phyloP scores from a whole-genome alignment of 2,113 vertebrate species.

The Abramis brama region DNA sequence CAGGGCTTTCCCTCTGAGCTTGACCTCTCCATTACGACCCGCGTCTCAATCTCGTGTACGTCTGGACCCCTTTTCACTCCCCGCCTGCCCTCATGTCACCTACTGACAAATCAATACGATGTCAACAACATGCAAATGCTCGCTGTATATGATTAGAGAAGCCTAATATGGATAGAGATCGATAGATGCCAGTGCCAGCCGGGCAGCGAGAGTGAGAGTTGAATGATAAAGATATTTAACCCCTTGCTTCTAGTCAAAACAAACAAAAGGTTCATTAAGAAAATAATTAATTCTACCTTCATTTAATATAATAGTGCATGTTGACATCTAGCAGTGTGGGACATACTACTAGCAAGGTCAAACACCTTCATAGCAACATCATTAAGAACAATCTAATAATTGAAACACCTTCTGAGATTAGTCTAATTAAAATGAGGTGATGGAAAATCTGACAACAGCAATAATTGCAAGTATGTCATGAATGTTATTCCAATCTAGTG shows the following conservation, averaged over 20 bases:
- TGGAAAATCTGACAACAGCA: background rate
- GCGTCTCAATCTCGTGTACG: conserved; percentile 31
- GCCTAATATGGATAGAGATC: background rate
- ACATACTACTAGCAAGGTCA: conserved; percentile 20
- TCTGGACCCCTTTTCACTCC: background rate
- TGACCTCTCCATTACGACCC: conserved; percentile 29
- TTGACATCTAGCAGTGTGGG: background rate
- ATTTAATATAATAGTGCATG: background rate
- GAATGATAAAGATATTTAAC: conserved; percentile 1
- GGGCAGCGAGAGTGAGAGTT: background rate
- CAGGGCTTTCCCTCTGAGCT: background rate
- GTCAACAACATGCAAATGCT: conserved; percentile 41
- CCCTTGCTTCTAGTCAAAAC: background rate
- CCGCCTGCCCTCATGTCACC: background rate
- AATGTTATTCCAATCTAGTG: background rate
- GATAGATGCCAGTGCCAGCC: background rate
- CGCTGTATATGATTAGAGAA: conserved; percentile 2
- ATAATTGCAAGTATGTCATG: background rate
- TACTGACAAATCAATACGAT: conserved; percentile 32
- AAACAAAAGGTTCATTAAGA: background rate
- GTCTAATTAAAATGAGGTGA: background rate
- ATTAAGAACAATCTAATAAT: conserved; percentile 8
- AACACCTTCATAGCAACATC: background rate
- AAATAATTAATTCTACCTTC: background rate
- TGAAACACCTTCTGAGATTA: conserved; percentile 20